Percentiles rank a stretch among this genome's conserved stretches.
Conservation (phyloP, 2,113 vertebrate species). For the Calyptommatus sinebrachiatus region DNA sequence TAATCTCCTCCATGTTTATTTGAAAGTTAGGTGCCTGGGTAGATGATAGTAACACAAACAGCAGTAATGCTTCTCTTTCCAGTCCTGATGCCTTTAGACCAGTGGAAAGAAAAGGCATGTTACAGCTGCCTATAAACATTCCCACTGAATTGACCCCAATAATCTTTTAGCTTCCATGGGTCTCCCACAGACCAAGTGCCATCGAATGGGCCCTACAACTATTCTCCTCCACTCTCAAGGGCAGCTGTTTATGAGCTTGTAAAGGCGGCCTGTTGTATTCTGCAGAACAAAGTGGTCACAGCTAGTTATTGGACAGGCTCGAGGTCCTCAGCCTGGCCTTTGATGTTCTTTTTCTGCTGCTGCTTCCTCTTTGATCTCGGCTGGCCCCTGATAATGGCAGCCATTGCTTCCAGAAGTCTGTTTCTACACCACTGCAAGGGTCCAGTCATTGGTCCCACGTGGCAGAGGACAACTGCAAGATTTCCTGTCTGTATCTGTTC, state of each 20-base stretch:
- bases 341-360: conserved; percentile 38
- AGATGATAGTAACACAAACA: neutral
- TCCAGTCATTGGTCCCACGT: neutral
- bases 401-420: neutral
- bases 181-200: neutral
- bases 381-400: neutral
- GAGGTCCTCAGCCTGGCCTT: conserved; percentile 26
- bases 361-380: conserved; percentile 49
- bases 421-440: neutral
- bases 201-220: accelerated
- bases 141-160: neutral
- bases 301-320: neutral
- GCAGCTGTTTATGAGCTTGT: conserved; percentile 1
- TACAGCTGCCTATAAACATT: neutral
- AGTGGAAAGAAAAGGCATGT: neutral
- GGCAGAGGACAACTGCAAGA: neutral
- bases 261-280: neutral
- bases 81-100: neutral
- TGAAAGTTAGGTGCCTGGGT: neutral
- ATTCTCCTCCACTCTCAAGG: neutral
- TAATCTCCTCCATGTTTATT: no score
- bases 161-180: neutral
- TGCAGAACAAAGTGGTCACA: neutral
- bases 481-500: neutral
- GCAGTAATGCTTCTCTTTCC: neutral